Evolutionary conservation across 1,140 invertebrate species (phyloP), one percentile per base, ranked within the genome.

Genomic region (Drosophila yakuba): DNA sequence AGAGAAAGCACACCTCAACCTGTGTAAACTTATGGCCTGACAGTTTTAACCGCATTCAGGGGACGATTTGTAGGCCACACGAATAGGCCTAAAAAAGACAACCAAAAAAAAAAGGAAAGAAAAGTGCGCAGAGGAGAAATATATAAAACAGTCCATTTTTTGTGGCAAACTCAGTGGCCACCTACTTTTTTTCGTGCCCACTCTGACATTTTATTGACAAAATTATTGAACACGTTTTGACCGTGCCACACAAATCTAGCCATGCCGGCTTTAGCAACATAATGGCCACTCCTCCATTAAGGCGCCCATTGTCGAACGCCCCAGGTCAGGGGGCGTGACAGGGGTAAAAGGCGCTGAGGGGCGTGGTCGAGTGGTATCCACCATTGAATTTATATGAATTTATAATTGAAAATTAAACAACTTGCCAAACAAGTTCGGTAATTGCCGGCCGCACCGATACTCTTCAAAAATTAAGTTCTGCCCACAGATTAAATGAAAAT

Each of bases 161-260:
- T 83, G 73, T 32, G 55, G 61, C 78, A 45, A 62, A 81, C 69
- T 58, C 48, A 36, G 15, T 43, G n/a, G 17, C 28, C 41, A 15
- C 47, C 38, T 23, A 25, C 41, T 73, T 64, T 44, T 38, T 51
- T 12, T 10, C 36, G 17, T 50, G 45, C 41, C 28, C n/a, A 38
- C 52, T 68, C 44, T 57, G 79, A 83, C 80, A 80, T 89, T 88
- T 88, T 83, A 88, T 88, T 88, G 67, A 86, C 82, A 88, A 88
- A 88, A 88, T 88, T 88, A 88, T 88, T 88, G 83, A 88, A 88
- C 84, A 89, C 84, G 84, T 83, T 88, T 75, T 59, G 75, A 76
- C 61, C 81, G 73, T 69, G 77, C 68, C 74, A 57, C 55, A 68
- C 82, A 84, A 86, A 81, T 81, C 67, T 58, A 69, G 68, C 50